Conservation (phyloP, 2,797 vertebrate species). For the Podarcis siculus region DNA sequence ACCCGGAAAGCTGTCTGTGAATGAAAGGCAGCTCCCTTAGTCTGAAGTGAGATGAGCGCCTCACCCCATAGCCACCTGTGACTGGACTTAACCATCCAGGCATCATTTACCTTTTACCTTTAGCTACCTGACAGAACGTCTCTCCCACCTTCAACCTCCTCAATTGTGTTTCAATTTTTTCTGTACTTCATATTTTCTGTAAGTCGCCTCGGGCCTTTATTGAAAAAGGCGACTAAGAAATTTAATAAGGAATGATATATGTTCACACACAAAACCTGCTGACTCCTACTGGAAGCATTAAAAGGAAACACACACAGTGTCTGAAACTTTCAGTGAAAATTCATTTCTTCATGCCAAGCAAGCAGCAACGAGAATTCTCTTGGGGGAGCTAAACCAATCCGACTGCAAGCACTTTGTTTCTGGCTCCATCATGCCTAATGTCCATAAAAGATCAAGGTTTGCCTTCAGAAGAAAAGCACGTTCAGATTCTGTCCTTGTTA, state of each 20-base stretch:
- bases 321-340: neutral
- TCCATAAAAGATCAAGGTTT: neutral
- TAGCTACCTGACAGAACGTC: too few relatives aligned
- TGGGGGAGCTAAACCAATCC: neutral
- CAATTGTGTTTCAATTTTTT: too few relatives aligned
- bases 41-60: too few relatives aligned
- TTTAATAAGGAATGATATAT: neutral
- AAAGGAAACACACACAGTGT: neutral
- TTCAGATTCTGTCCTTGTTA: conserved; percentile 72
- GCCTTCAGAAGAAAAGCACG: conserved; percentile 63
- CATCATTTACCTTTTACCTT: too few relatives aligned
- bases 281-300: neutral
- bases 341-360: neutral
- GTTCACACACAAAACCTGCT: neutral
- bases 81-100: too few relatives aligned
- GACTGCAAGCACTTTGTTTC: neutral
- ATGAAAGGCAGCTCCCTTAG: too few relatives aligned
- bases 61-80: too few relatives aligned
- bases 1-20: too few relatives aligned
- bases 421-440: neutral
- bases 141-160: too few relatives aligned
- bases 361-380: neutral
- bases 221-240: too few relatives aligned
- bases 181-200: too few relatives aligned
- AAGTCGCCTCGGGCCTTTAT: too few relatives aligned